phyloP scores from a whole-genome alignment of 2,888 invertebrate species.

The Erynnis tages region DNA sequence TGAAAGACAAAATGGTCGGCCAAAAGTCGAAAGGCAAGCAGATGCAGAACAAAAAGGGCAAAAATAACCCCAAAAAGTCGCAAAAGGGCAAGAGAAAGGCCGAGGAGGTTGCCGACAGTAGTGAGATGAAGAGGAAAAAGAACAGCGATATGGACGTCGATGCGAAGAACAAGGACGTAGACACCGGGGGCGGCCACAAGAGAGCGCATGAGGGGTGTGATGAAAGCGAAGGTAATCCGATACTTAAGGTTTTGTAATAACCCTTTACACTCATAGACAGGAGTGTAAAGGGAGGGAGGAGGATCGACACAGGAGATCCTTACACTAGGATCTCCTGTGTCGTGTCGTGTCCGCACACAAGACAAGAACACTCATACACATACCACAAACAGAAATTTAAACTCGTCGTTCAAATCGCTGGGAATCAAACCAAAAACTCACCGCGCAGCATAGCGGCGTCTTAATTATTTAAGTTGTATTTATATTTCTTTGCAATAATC shows the following conservation, averaged over 20 bases:
- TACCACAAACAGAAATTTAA: no score
- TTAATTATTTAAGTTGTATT: no score
- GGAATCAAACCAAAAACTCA: no score
- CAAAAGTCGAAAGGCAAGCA: constrained; percentile 60
- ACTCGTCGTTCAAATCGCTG: no score
- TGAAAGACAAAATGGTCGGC: constrained; percentile 70
- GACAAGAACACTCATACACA: no score
- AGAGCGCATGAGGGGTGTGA: constrained; percentile 47
- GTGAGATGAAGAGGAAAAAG: constrained; percentile 60
- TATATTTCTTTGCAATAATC: no score
- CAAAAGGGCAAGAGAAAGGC: constrained; percentile 58
- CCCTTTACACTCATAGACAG: no score
- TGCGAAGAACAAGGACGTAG: constrained; percentile 42
- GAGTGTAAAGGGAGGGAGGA: no score
- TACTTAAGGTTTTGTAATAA: background rate
- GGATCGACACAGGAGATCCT: no score
- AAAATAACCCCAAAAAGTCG: constrained; percentile 54
- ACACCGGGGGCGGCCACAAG: constrained; percentile 56
- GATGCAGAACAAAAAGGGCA: constrained; percentile 52
- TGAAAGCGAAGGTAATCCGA: constrained; percentile 38
- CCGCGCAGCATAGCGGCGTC: no score
- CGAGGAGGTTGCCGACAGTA: constrained; percentile 42
- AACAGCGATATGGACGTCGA: constrained; percentile 51
- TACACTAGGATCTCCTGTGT: no score
- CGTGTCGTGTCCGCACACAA: no score